phyloP scores from a whole-genome alignment of 2,888 invertebrate species.

The Microplitis manilae region DNA sequence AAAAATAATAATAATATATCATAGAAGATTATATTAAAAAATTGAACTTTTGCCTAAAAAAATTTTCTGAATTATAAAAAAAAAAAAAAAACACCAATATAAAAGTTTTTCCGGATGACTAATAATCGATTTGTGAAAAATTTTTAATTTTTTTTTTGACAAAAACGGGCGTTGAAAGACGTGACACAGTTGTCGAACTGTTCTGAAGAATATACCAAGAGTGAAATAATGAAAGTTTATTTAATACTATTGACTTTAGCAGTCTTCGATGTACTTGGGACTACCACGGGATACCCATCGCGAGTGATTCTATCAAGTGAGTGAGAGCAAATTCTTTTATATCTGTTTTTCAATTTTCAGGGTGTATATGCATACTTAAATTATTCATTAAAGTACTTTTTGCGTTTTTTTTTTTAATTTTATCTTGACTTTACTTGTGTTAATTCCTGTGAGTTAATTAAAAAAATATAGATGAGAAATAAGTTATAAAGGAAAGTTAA shows the following conservation, averaged over 20 bases:
- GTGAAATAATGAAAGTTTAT: conserved; percentile 46
- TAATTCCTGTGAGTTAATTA: neutral
- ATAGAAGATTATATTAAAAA: no score
- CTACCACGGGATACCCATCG: conserved; percentile 66
- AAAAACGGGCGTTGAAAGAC: conserved; percentile 34
- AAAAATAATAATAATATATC: neutral
- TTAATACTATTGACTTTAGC: conserved; percentile 49
- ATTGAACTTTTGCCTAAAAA: no score
- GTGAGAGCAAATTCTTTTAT: conserved; percentile 31
- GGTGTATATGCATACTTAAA: neutral
- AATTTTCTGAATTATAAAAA: no score
- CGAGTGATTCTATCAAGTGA: conserved; percentile 64
- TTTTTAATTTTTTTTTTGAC: conserved; percentile 13
- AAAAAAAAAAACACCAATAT: neutral
- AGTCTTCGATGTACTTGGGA: conserved; percentile 56
- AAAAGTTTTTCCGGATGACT: neutral
- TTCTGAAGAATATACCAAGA: conserved; percentile 22
- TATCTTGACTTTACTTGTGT: neutral
- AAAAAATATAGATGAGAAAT: neutral
- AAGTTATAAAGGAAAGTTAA: neutral
- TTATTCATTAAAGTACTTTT: neutral
- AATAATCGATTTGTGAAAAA: neutral
- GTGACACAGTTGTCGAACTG: conserved; percentile 25
- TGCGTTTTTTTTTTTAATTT: neutral
- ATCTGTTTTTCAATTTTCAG: neutral